Percentiles rank a stretch among this genome's conserved stretches.
phyloP scores from a whole-genome alignment of 2,797 vertebrate genomes.

The Syndactyla subalaris region DNA sequence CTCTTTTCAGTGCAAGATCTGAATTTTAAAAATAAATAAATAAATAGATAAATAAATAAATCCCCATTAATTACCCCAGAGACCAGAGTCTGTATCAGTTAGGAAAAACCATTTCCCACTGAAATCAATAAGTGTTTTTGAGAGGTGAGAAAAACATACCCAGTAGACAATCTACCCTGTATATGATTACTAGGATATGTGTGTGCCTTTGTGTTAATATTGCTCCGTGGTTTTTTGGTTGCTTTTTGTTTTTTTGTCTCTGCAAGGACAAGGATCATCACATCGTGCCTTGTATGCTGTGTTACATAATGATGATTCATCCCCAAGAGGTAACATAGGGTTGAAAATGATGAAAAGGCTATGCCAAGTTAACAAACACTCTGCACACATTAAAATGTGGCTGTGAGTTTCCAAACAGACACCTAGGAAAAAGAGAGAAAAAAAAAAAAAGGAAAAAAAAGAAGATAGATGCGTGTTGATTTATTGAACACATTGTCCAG shows the following conservation, averaged over 20 bases:
- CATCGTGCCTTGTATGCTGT: not conserved
- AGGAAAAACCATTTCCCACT: not conserved
- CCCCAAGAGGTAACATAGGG: not conserved
- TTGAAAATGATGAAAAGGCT: conserved; percentile 40
- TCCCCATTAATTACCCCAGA: not conserved
- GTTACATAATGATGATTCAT: conserved; percentile 10
- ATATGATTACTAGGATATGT: not conserved
- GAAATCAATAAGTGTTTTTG: conserved; percentile 17
- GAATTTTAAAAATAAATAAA: not conserved
- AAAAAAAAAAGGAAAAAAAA: not conserved
- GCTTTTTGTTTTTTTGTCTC: not conserved
- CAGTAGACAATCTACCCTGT: not conserved
- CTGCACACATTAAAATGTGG: conserved; percentile 19
- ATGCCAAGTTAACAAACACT: conserved; percentile 41
- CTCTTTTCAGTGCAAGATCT: not conserved
- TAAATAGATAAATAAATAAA: not conserved
- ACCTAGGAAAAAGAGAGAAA: not conserved
- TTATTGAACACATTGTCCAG: conserved; percentile 65
- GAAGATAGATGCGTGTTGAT: conserved; percentile 51
- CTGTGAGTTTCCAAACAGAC: conserved; percentile 20
- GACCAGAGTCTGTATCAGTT: not conserved
- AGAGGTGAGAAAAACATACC: not conserved
- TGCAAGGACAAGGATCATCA: not conserved
- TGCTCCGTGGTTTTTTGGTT: not conserved
- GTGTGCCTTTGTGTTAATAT: not conserved